phyloP scores from a whole-genome alignment of 1,140 invertebrate genomes.

The Epicauta chinensis region DNA sequence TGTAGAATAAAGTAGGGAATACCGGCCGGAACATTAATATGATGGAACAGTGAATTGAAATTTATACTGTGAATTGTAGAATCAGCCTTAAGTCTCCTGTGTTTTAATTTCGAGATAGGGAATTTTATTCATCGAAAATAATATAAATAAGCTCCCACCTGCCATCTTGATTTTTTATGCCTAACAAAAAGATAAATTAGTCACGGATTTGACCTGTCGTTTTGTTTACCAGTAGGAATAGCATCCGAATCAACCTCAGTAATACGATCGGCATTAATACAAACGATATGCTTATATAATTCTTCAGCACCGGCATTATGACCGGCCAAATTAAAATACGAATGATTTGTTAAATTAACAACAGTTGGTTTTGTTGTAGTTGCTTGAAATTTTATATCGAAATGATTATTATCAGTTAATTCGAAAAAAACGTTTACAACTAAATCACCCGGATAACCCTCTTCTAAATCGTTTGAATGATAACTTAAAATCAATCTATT shows the following conservation, averaged over 20 bases:
- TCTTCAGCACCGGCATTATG: slow-evolving; percentile 53
- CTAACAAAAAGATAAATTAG: too few species aligned
- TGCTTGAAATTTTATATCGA: slow-evolving; percentile 68
- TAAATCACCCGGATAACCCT: slow-evolving; percentile 80
- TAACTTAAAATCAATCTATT: slow-evolving; percentile 41
- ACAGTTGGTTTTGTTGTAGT: slow-evolving; percentile 71
- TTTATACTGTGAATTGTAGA: too few species aligned
- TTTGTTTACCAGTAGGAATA: slow-evolving; percentile 70
- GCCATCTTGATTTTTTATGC: too few species aligned
- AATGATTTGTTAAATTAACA: slow-evolving; percentile 88
- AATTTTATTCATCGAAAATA: too few species aligned
- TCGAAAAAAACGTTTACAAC: slow-evolving; percentile 62
- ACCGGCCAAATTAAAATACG: slow-evolving; percentile 90
- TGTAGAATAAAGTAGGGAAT: too few species aligned
- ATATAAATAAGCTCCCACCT: too few species aligned
- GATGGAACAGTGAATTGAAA: too few species aligned
- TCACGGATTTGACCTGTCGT: too few species aligned
- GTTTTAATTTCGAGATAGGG: too few species aligned
- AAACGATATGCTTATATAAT: slow-evolving; percentile 67
- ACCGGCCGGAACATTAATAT: too few species aligned
- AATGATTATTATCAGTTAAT: slow-evolving; percentile 62
- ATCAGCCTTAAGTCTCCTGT: too few species aligned
- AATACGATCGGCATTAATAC: slow-evolving; percentile 69
- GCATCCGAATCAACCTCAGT: slow-evolving; percentile 65
- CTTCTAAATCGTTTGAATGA: slow-evolving; percentile 62